Evolutionary conservation across 1,140 invertebrate genomes (phyloP), one percentile per base, ranked within the genome.

Genomic region (Dendroctonus ponderosae): DNA sequence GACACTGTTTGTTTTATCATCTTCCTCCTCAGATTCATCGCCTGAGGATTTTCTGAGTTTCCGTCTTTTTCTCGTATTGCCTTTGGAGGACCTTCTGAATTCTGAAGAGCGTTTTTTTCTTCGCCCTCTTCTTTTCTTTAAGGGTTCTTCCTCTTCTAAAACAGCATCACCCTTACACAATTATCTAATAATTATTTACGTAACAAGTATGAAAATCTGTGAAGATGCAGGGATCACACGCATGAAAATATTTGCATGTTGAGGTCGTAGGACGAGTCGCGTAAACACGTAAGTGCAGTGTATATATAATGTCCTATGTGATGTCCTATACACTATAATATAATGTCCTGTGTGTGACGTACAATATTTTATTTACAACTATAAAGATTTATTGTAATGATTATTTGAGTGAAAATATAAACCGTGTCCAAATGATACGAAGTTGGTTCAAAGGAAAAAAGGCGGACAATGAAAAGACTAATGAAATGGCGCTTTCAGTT

Each of bases 71-170:
- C 50, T 57, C 39, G 42, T 39, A 12, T 38, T 58, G 9, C 14
- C 26, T 57, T 67, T 60, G n/a, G 6, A 37, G 11, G 37, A 43
- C 63, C 63, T 63, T 42, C 39, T 50, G 38, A 15, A 50, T 6
- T 37, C 12, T 40, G 48, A 26, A 26, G 26, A 26, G 14, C 7
- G 12, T 44, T 51, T 63, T 58, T 62, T 68, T 57, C 39, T 52
- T 52, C 57, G 11, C 5, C 59, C 15, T 43, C n/a, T 67, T 48
- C 49, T 68, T 68, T 54, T 68, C 44, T 54, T 68, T 11, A 63
- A 15, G 6, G 43, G 43, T 8, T 26, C 42, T 39, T 68, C 48
- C 8, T 63, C 48, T 50, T 62, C 54, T 44, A 26, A 26, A 26
- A 26, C 1, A 26, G 3, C 26, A 26, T 26, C 26, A 26, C 26